These are phyloP conservation scores for Moxostoma hubbsi DNA, from an alignment of 2,797 vertebrate genomes.

Conservation along the genomic window DNA sequence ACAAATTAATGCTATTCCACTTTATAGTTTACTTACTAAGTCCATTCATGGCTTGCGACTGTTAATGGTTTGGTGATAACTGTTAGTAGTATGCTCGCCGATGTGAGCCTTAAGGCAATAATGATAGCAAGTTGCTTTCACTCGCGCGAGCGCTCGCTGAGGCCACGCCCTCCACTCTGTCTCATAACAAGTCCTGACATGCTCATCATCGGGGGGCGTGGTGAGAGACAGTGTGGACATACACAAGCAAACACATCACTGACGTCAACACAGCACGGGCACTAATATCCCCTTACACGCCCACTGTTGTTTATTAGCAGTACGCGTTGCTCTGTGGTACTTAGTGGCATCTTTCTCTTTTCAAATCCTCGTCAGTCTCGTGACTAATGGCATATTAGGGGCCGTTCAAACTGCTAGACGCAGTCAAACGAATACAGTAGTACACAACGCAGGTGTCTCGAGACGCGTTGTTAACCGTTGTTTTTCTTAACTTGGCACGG, in stretches of 20 bases:
- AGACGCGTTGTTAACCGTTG: no score
- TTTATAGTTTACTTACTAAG: conserved; percentile 23
- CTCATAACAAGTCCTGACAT: conserved; percentile 76
- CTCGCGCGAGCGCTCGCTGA: conserved; percentile 51
- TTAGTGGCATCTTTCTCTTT: not conserved
- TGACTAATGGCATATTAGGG: no score
- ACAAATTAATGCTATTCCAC: conserved; percentile 51
- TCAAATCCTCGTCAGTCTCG: not conserved
- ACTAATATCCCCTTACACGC: not conserved
- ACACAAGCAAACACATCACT: not conserved
- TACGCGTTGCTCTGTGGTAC: not conserved
- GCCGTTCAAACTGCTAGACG: no score
- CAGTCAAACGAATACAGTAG: no score
- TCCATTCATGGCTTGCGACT: conserved; percentile 43
- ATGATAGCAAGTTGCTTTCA: conserved; percentile 49
- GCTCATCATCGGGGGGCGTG: conserved; percentile 53
- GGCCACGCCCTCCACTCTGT: conserved; percentile 53
- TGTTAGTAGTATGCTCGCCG: not conserved
- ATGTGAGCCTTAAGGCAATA: not conserved
- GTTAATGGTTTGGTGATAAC: not conserved
- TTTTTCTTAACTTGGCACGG: no score
- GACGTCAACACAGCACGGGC: not conserved
- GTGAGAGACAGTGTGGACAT: not conserved
- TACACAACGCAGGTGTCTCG: no score
- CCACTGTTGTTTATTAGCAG: conserved; percentile 27